These are phyloP conservation scores for Solenodon paradoxus DNA, from an alignment of 2,113 vertebrate species.

Conservation along the genomic window DNA sequence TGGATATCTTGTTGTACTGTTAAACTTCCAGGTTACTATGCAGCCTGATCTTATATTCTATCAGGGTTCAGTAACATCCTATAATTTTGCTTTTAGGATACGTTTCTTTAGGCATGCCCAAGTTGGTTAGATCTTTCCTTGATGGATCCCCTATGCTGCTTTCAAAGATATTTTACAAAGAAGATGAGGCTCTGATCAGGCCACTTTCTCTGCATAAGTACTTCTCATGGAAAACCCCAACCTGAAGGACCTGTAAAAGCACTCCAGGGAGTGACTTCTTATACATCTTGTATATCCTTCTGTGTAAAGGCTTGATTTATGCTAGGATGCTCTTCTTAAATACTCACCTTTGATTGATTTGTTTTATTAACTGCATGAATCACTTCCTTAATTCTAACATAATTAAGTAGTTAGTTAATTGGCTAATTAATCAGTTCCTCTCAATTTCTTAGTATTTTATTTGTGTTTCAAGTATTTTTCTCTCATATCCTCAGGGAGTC, in stretches of 20 bases:
- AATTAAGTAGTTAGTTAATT: background rate
- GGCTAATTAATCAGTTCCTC: background rate
- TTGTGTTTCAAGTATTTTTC: background rate
- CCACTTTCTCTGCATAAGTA: background rate
- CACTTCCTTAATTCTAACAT: background rate
- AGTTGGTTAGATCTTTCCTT: background rate
- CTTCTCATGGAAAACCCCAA: background rate
- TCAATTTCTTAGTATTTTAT: background rate
- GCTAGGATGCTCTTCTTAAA: background rate
- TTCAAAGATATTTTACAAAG: background rate
- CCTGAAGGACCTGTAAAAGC: background rate
- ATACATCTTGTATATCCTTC: background rate
- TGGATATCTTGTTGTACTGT: background rate
- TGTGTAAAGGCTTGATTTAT: background rate
- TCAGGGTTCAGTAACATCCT: background rate
- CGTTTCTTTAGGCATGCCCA: background rate
- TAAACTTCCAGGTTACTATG: background rate
- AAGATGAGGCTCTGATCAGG: background rate
- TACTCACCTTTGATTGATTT: background rate
- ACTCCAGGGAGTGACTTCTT: background rate
- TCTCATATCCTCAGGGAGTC: background rate
- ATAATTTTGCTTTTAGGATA: background rate
- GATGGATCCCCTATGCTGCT: background rate
- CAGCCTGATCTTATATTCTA: background rate
- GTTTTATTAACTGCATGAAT: background rate